phyloP scores from a whole-genome alignment of 2,888 invertebrate genomes.

The Corbicula japonica region DNA sequence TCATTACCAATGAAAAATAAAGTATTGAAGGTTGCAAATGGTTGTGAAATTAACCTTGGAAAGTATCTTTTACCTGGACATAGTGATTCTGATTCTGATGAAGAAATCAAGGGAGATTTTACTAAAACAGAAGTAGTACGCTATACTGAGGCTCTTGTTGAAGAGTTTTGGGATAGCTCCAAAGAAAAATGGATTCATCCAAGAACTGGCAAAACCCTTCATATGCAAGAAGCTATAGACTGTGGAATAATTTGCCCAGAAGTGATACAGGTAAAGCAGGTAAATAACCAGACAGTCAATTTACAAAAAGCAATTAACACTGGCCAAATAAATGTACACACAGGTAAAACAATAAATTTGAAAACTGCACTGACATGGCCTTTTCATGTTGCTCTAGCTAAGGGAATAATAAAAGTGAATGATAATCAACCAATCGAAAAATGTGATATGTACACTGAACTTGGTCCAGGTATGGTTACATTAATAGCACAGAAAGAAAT shows the following conservation, averaged over 20 bases:
- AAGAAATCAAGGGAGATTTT: conserved; percentile 22
- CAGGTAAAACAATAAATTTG: conserved; percentile 86
- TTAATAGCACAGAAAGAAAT: conserved; percentile 68
- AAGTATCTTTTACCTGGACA: conserved; percentile 52
- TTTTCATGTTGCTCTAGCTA: conserved; percentile 76
- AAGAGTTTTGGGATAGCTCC: conserved; percentile 75
- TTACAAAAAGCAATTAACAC: conserved; percentile 78
- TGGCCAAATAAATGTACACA: conserved; percentile 91
- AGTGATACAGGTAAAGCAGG: conserved; percentile 67
- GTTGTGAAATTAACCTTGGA: conserved; percentile 56
- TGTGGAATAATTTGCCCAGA: conserved; percentile 76
- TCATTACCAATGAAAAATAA: conserved; percentile 37
- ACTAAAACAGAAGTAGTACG: conserved; percentile 61
- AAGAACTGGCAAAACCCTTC: conserved; percentile 71
- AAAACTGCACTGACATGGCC: conserved; percentile 88
- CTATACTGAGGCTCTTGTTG: conserved; percentile 70
- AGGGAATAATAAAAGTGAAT: conserved; percentile 71
- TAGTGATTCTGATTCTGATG: conserved; percentile 30
- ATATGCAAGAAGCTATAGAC: conserved; percentile 78
- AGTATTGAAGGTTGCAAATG: conserved; percentile 39
- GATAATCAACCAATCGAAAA: conserved; percentile 66
- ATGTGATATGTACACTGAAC: conserved; percentile 68
- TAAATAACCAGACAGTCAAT: conserved; percentile 70
- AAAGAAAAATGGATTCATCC: conserved; percentile 74
- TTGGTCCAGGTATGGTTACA: conserved; percentile 72